These are phyloP conservation scores for Oreochromis tanganicae DNA, from an alignment of 2,113 vertebrate genomes.

Conservation along the genomic window DNA sequence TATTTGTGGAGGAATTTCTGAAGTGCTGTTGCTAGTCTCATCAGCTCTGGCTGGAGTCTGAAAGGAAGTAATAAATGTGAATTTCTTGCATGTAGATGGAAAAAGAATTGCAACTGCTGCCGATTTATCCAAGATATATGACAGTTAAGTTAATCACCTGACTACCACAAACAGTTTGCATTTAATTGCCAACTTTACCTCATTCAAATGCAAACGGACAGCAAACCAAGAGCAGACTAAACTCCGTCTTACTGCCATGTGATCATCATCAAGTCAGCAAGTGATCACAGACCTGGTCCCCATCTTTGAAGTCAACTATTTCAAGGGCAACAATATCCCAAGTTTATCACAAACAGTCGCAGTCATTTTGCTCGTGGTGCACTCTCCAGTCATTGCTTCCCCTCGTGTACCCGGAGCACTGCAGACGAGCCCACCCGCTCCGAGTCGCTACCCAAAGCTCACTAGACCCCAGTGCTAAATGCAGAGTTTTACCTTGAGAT, in stretches of 20 bases:
- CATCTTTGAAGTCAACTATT: not conserved
- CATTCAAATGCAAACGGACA: not conserved
- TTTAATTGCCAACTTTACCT: not conserved
- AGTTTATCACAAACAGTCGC: not conserved
- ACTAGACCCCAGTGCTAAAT: not conserved
- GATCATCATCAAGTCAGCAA: not conserved
- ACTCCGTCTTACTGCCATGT: not conserved
- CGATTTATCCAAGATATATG: not conserved
- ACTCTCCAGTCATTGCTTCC: not conserved
- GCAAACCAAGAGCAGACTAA: accelerated
- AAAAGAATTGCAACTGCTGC: not conserved
- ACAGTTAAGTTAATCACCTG: accelerated
- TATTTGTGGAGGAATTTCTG: not conserved
- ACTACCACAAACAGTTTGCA: not conserved
- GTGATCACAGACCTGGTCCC: not conserved
- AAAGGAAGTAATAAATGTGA: not conserved
- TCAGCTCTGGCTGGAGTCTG: not conserved
- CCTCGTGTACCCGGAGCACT: not conserved
- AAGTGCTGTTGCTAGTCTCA: not conserved
- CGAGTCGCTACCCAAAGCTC: not conserved
- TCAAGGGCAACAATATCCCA: not conserved
- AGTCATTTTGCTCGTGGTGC: not conserved
- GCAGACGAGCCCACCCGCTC: not conserved
- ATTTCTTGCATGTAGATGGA: not conserved
- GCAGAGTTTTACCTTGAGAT: not conserved